Conservation (phyloP, 2,797 vertebrate species). For the Poeciliopsis paucimaculata region DNA sequence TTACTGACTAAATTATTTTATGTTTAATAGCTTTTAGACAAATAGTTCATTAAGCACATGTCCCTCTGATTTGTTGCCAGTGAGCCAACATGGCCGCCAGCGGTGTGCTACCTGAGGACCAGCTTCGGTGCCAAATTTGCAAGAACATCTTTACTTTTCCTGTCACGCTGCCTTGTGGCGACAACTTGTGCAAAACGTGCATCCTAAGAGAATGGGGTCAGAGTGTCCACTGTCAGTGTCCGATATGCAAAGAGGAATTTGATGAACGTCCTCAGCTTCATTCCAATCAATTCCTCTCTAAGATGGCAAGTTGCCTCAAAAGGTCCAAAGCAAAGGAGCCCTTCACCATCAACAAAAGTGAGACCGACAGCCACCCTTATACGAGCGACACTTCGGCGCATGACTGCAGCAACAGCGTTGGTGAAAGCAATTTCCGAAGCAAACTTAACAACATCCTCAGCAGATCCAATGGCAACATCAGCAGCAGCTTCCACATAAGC, state of each 20-base stretch:
- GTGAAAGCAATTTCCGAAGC: neutral
- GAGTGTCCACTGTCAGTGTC: neutral
- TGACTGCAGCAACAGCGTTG: neutral
- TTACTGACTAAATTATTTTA: neutral
- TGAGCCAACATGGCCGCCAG: neutral
- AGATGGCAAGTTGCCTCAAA: neutral
- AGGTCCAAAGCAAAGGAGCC: neutral
- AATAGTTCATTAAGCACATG: neutral
- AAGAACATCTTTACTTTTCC: neutral
- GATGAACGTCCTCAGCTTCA: neutral
- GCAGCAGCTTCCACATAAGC: neutral
- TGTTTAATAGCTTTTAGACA: neutral
- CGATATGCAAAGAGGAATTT: neutral
- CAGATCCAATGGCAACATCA: neutral
- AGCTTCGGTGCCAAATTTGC: neutral
- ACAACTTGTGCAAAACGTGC: slow-evolving; percentile 4
- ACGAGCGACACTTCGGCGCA: no score
- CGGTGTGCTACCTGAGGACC: neutral
- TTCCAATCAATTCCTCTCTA: neutral
- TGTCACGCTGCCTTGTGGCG: neutral
- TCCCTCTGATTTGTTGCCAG: neutral
- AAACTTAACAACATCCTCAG: neutral
- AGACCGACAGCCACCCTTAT: neutral
- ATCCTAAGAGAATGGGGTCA: neutral
- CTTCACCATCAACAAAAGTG: neutral